Percentiles rank a stretch among this genome's conserved stretches.
These are phyloP conservation scores for Belgica antarctica DNA, from an alignment of 2,888 invertebrate genomes.

Conservation along the genomic window DNA sequence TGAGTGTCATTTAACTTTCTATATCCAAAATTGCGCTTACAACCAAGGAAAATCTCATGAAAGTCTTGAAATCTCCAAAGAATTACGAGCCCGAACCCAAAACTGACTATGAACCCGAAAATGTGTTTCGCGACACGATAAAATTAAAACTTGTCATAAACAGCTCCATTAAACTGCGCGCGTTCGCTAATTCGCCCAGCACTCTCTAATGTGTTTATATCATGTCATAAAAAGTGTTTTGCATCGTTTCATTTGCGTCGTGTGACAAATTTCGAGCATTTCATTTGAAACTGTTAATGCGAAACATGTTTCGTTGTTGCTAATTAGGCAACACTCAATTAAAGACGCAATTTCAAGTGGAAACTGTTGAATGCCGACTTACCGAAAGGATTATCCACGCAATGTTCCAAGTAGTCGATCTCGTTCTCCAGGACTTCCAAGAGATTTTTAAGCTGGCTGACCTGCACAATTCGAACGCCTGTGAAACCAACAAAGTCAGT, in stretches of 20 bases:
- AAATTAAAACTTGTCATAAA: neutral
- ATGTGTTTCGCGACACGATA: too few species aligned
- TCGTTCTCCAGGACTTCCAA: constrained; percentile 53
- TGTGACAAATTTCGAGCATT: constrained; percentile 3
- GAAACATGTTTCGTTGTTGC: too few species aligned
- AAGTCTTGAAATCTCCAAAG: too few species aligned
- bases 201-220: neutral
- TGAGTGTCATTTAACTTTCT: too few species aligned
- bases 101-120: too few species aligned
- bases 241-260: neutral
- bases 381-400: constrained; percentile 52
- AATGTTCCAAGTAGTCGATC: constrained; percentile 53
- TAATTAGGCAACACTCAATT: too few species aligned
- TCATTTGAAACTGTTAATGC: neutral
- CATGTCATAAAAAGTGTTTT: neutral
- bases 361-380: constrained; percentile 33
- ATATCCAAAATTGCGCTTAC: too few species aligned
- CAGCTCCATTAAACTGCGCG: neutral
- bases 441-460: constrained; percentile 48
- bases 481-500: neutral
- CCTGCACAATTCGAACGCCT: constrained; percentile 52
- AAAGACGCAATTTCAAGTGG: neutral
- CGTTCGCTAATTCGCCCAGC: neutral
- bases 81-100: too few species aligned
- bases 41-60: too few species aligned